A percentile compares a stretch with the other conserved stretches of the same genome.
Evolutionary conservation across 2,113 vertebrate species (phyloP).

Genomic region (Struthio camelus): DNA sequence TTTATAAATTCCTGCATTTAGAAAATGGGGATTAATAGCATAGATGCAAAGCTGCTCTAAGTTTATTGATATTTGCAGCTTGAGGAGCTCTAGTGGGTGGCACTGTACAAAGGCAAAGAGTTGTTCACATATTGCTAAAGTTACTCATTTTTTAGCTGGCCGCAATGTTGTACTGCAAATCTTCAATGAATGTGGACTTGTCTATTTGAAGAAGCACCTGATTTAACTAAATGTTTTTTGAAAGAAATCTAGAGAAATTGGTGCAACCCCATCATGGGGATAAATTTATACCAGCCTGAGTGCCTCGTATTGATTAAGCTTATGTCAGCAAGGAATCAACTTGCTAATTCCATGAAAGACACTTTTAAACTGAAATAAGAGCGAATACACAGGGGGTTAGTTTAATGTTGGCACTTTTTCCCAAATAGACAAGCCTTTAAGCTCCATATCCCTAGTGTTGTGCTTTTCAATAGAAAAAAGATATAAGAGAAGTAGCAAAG

Average conservation of each 20-base stretch:
- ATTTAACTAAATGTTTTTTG: constrained; percentile 24
- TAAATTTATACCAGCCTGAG: constrained; percentile 40
- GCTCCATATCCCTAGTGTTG: neutral
- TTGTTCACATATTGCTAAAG: constrained; percentile 4
- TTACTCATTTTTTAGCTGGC: neutral
- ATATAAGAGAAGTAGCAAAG: neutral
- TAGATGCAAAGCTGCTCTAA: neutral
- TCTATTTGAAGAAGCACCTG: neutral
- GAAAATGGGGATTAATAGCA: neutral
- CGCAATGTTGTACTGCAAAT: neutral
- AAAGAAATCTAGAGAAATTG: neutral
- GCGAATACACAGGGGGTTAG: neutral
- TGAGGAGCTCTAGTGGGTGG: constrained; percentile 1
- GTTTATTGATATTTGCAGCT: constrained; percentile 32
- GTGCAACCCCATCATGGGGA: neutral
- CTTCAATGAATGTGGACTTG: neutral
- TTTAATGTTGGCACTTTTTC: constrained; percentile 22
- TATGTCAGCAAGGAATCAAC: constrained; percentile 51
- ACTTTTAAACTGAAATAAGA: constrained; percentile 43
- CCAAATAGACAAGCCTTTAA: constrained; percentile 2
- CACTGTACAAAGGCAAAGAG: neutral
- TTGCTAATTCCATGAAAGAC: constrained; percentile 47
- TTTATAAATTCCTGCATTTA: constrained; percentile 1
- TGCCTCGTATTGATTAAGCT: constrained; percentile 51
- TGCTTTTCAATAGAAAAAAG: neutral